Conservation (phyloP, 2,888 invertebrate species). For the Rhorus exstirpatorius region DNA sequence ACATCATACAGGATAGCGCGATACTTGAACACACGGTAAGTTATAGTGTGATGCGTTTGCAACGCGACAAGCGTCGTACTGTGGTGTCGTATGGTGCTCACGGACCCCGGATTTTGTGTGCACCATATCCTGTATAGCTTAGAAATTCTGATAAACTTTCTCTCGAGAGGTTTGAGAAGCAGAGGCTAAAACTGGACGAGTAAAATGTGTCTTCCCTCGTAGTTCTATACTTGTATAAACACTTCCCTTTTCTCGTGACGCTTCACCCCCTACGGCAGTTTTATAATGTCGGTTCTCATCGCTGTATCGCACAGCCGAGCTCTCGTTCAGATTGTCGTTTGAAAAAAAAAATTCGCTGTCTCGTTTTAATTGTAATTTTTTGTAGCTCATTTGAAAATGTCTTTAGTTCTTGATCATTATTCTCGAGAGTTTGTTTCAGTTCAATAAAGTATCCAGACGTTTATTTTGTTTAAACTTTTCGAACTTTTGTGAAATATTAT, state of each 20-base stretch:
- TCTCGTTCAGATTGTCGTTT: no score
- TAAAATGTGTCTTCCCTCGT: conserved; percentile 58
- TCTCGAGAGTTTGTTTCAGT: no score
- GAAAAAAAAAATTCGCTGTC: no score
- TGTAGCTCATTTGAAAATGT: no score
- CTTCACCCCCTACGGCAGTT: not conserved
- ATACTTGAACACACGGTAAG: conserved; percentile 1
- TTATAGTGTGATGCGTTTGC: conserved; percentile 38
- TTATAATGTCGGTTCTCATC: conserved; percentile 23
- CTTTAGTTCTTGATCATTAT: no score
- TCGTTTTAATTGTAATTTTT: no score
- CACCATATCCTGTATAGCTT: conserved; percentile 58
- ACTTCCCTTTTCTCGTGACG: conserved; percentile 18
- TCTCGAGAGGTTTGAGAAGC: conserved; percentile 40
- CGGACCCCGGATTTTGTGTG: conserved; percentile 1
- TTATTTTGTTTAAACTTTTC: no score
- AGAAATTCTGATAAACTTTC: conserved; percentile 66
- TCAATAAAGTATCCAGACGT: no score
- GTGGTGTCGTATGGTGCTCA: conserved; percentile 44
- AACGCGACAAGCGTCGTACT: conserved; percentile 55
- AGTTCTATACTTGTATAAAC: not conserved
- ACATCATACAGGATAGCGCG: conserved; percentile 6
- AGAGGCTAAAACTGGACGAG: conserved; percentile 44
- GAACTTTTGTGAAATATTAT: no score
- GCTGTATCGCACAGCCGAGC: not conserved